These are phyloP conservation scores for Benitochromis conjunctus DNA, from an alignment of 2,113 vertebrate species.

Conservation along the genomic window DNA sequence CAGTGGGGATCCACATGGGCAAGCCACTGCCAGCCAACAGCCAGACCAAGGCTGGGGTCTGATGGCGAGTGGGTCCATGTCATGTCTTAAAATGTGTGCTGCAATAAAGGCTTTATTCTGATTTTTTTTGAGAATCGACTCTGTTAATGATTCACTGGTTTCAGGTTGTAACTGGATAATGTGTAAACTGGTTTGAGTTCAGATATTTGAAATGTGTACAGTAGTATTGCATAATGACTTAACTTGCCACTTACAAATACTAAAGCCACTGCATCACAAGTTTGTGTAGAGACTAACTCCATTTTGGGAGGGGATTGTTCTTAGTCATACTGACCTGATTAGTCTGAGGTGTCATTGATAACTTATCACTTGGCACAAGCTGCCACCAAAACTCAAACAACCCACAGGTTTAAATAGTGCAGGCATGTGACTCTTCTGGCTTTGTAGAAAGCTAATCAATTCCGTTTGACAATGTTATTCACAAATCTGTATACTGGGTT, in stretches of 20 bases:
- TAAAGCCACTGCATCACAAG: background rate
- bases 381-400: background rate
- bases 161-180: background rate
- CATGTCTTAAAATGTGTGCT: background rate
- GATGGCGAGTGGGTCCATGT: fast-evolving
- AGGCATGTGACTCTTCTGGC: background rate
- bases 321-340: background rate
- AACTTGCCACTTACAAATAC: background rate
- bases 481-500: background rate
- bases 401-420: background rate
- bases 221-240: background rate
- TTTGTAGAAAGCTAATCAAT: fast-evolving
- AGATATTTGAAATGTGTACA: background rate
- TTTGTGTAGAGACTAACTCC: background rate
- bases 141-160: background rate
- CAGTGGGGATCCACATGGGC: constrained; percentile 74
- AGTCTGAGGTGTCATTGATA: background rate
- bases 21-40: constrained; percentile 71
- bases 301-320: background rate
- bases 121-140: fast-evolving
- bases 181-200: background rate
- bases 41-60: background rate
- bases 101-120: background rate
- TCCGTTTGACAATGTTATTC: too few species aligned
- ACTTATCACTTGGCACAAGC: background rate